Percentiles rank a stretch among this genome's conserved stretches.
phyloP scores from a whole-genome alignment of 2,797 vertebrate species.

The Pangasius djambal region DNA sequence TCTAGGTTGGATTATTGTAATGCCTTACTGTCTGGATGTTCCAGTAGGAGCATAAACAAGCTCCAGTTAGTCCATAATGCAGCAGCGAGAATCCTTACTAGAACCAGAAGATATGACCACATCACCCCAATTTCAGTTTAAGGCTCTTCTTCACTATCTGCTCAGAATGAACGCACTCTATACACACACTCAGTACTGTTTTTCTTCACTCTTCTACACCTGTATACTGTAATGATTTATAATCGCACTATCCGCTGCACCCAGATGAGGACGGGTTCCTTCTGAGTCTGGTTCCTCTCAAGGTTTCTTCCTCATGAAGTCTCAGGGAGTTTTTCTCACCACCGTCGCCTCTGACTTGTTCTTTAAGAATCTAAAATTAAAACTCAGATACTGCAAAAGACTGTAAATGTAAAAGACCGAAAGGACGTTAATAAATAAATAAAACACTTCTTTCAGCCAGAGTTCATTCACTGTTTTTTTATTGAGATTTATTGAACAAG shows the following conservation, averaged over 20 bases:
- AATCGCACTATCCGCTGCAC: neutral
- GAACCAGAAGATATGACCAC: too few species aligned
- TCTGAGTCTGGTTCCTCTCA: neutral
- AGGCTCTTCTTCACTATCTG: neutral
- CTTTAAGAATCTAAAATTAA: neutral
- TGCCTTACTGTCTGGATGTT: too few species aligned
- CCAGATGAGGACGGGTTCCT: neutral
- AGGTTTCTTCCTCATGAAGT: neutral
- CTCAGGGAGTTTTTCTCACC: neutral
- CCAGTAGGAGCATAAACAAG: too few species aligned
- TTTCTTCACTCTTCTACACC: neutral
- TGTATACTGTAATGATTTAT: neutral
- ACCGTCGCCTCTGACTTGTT: neutral
- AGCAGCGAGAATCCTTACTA: too few species aligned
- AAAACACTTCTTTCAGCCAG: neutral
- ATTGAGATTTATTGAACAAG: slow-evolving; percentile 37
- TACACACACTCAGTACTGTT: neutral
- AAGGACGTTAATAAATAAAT: neutral
- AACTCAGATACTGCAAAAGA: neutral
- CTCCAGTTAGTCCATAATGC: too few species aligned
- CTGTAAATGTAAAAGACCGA: too few species aligned
- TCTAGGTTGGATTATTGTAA: too few species aligned
- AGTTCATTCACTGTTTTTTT: slow-evolving; percentile 12
- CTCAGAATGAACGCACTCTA: neutral
- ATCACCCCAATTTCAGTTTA: neutral